Percentiles rank a stretch among this genome's conserved stretches.
phyloP scores from a whole-genome alignment of 92 coral and sea anemone genomes.

The Palythoa caribaeorum region DNA sequence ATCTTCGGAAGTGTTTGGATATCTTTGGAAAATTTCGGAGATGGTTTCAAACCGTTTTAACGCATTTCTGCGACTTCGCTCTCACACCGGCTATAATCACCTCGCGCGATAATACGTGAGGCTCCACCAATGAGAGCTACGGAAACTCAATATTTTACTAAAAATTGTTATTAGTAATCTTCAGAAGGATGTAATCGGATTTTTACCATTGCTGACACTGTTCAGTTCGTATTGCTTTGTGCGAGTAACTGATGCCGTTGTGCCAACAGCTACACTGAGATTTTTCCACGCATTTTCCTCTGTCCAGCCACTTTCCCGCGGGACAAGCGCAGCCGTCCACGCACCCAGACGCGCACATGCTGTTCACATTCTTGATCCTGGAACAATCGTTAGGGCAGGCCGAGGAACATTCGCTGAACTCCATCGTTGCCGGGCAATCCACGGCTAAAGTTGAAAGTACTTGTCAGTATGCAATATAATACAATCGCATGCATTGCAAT shows the following conservation, averaged over 20 bases:
- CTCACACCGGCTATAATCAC: too few relatives aligned
- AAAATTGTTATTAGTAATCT: not conserved
- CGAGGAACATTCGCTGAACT: slow-evolving; percentile 78
- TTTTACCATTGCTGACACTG: slow-evolving; percentile 91
- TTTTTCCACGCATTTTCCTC: slow-evolving; percentile 80
- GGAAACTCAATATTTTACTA: too few relatives aligned
- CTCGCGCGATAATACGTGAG: too few relatives aligned
- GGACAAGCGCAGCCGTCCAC: slow-evolving; percentile 95
- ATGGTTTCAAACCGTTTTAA: too few relatives aligned
- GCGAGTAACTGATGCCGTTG: slow-evolving; percentile 71
- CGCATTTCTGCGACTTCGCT: too few relatives aligned
- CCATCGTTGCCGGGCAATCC: slow-evolving; percentile 71
- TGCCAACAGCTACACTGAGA: slow-evolving; percentile 80
- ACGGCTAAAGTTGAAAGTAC: slow-evolving; percentile 55
- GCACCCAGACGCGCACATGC: slow-evolving; percentile 78
- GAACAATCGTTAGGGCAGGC: slow-evolving; percentile 88
- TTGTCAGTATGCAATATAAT: not conserved
- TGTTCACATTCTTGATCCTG: slow-evolving; percentile 82
- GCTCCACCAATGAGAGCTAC: too few relatives aligned
- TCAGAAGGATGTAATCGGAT: not conserved
- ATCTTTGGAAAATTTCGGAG: too few relatives aligned
- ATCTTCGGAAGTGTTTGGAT: too few relatives aligned
- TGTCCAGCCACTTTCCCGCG: slow-evolving; percentile 79
- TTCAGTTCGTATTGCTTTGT: slow-evolving; percentile 62
- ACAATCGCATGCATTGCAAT: too few relatives aligned